Evolutionary conservation across 2,797 vertebrate genomes (phyloP), one percentile per base, ranked within the genome.

Genomic region (Simalia tracyae): DNA sequence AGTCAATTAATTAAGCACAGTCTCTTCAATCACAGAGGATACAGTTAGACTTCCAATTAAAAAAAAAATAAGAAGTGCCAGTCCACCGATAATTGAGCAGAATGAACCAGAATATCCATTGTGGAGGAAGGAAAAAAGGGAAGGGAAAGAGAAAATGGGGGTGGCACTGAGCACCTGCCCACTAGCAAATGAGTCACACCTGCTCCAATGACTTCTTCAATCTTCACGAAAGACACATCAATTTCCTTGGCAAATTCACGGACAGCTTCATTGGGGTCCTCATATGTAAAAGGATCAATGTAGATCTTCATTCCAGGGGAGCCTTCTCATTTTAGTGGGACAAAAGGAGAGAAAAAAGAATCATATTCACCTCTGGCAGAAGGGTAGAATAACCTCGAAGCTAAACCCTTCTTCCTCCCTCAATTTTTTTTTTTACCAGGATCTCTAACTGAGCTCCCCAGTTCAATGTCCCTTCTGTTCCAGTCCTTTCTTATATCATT

Each of bases 271-370:
- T 99, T 99, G 95, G 99, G 99, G 95, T 99, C 99, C 94, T 99
- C 99, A 0, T 99, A 99, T 96, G 99, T 99, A 97, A 99, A 99
- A 86, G 99, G 99, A 96, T 99, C 99, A 0, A 99, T 99, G 98
- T 99, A 99, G 97, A 99, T 99, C 98, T 99, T 99, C 98, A 99
- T 99, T 96, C 99, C 99, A 88, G 99, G 99, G 88, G 99, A 99
- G 87, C 99, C 99, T 98, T 98, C 97, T 92, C 87, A 86, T 86
- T 95, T 94, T 72, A 96, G 95, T 95, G 60, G 89, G 91, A 94
- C 64, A 88, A 93, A 92, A 95, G 94, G 61, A 94, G 19, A 87
- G 92, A 95, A 95, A 94, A 95, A 0, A 1, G 72, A 72, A 60
- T 2, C 63, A 61, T 86, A 91, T 54, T 87, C 90, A 68, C 90